These are phyloP conservation scores for Actinia equina DNA, from an alignment of 64 coral and sea anemone genomes.

Conservation along the genomic window DNA sequence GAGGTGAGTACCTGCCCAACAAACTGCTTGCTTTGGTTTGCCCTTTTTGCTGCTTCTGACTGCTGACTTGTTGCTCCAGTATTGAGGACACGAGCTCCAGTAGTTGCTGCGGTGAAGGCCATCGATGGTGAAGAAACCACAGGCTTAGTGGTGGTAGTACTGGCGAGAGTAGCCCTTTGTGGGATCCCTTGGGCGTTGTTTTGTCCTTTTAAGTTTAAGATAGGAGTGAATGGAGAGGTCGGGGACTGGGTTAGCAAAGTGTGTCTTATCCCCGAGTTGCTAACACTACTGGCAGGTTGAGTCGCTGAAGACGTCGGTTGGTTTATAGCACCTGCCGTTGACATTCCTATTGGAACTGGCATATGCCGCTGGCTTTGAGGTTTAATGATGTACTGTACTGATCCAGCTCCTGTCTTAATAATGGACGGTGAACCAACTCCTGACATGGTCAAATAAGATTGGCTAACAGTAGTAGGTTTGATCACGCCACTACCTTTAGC, in stretches of 20 bases:
- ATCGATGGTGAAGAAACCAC: not conserved
- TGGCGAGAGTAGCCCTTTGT: not conserved
- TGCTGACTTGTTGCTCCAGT: not conserved
- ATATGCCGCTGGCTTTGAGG: no score
- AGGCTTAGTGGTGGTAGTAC: not conserved
- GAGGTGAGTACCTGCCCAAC: not conserved
- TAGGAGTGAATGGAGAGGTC: conserved; percentile 49
- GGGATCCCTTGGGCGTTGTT: not conserved
- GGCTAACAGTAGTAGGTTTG: conserved; percentile 17
- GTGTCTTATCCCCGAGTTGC: no score
- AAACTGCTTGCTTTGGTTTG: not conserved
- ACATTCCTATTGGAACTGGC: no score
- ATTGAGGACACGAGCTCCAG: not conserved
- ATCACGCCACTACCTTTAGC: conserved; percentile 5
- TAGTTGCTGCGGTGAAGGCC: not conserved
- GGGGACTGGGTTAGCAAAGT: conserved; percentile 36
- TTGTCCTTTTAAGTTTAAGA: conserved; percentile 47
- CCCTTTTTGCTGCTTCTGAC: not conserved
- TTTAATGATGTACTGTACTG: no score
- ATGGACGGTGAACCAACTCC: conserved; percentile 57
- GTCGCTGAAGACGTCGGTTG: no score
- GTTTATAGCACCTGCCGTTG: no score
- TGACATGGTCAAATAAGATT: conserved; percentile 67
- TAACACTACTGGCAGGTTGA: no score
- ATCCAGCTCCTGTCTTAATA: no score